phyloP scores from a whole-genome alignment of 2,797 vertebrate genomes.

The Psittacula echo region DNA sequence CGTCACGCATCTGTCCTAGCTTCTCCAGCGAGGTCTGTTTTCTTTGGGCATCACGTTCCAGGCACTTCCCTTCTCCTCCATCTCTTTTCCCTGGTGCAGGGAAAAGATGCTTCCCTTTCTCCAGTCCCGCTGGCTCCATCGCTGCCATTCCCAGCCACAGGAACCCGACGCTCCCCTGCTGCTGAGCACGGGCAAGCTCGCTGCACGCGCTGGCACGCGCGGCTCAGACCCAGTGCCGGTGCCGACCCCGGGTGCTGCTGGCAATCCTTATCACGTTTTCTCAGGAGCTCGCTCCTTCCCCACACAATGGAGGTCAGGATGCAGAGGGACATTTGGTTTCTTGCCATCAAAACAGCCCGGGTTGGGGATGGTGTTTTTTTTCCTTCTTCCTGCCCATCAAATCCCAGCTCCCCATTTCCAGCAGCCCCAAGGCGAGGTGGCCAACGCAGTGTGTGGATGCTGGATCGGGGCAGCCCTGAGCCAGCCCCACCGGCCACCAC shows the following conservation, averaged over 20 bases:
- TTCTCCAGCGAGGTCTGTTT: background rate
- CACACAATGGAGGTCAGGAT: slow-evolving; percentile 68
- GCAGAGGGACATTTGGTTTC: slow-evolving; percentile 21
- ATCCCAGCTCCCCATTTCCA: background rate
- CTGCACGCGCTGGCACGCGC: background rate
- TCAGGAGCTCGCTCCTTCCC: slow-evolving; percentile 40
- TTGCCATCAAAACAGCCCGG: slow-evolving; percentile 30
- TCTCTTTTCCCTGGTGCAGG: background rate
- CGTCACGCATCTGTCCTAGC: background rate
- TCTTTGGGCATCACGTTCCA: rapidly evolving
- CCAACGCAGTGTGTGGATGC: rapidly evolving
- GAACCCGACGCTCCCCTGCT: background rate
- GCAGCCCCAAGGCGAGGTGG: background rate
- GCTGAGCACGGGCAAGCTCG: background rate
- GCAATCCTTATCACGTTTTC: slow-evolving; percentile 55
- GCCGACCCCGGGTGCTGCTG: background rate
- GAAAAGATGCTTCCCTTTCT: no score
- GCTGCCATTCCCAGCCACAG: rapidly evolving
- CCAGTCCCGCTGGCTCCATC: background rate
- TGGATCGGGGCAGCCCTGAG: background rate
- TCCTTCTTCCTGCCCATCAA: slow-evolving; percentile 32
- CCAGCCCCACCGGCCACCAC: background rate
- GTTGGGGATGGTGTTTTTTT: background rate
- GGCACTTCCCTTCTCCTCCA: background rate
- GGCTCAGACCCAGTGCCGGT: background rate